phyloP scores from a whole-genome alignment of 2,113 vertebrate species.

The Phainopepla nitens region DNA sequence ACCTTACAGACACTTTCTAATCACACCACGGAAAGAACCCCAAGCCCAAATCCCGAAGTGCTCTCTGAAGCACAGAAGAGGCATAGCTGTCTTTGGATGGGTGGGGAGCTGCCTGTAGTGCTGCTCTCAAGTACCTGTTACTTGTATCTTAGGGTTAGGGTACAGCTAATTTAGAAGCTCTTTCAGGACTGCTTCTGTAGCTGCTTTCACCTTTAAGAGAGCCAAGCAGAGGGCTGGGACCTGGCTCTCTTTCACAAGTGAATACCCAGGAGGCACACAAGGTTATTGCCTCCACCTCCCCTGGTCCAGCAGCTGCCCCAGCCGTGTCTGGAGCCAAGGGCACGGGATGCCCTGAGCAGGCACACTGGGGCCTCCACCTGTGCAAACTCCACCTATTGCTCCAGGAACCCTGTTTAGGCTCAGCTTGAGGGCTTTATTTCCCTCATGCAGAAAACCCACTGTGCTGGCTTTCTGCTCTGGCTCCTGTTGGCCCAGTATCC shows the following conservation, averaged over 20 bases:
- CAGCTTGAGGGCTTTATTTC: fast-evolving
- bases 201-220: background rate
- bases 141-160: no score
- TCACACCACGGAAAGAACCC: background rate
- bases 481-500: background rate
- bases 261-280: fast-evolving
- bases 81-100: background rate
- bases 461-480: background rate
- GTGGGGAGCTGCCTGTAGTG: background rate
- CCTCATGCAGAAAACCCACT: fast-evolving
- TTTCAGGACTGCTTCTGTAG: background rate
- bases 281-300: background rate
- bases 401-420: background rate
- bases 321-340: background rate
- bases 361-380: background rate
- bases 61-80: background rate
- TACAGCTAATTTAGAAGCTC: background rate
- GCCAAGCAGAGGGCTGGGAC: background rate
- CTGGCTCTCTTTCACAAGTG: background rate
- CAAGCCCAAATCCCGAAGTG: background rate
- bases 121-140: background rate
- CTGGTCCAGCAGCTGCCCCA: fast-evolving
- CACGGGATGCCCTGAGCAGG: background rate
- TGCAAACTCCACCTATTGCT: background rate
- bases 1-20: background rate